Base-by-base conservation (phyloP, 2,797 vertebrate genomes). In the Pantherophis alleghaniensis region DNA sequence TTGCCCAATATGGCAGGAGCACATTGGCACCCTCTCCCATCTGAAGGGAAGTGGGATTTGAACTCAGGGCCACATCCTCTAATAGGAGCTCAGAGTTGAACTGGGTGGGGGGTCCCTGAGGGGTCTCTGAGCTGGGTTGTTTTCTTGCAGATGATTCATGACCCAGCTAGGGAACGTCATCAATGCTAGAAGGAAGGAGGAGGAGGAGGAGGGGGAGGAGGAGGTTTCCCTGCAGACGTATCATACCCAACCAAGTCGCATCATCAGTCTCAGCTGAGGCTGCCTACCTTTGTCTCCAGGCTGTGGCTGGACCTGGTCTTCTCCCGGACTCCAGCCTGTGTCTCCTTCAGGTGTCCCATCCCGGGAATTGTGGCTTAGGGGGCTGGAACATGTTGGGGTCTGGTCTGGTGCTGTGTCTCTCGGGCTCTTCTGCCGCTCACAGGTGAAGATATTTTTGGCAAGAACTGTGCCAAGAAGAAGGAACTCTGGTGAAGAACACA, bases 241-340 rank as follows among this genome's bases (percentile, higher is more conserved):
- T 69, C 28, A n/a, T 16, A 32, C 13, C 63, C 28, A 32, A 32
- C 13, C 5, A 69, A 2, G 13, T 2, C 2, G 0, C 13, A 7
- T 69, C 63, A 16, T 16, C n/a, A 7, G n/a, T 42, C 28, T 10
- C n/a, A 69, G 37, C 4, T 12, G 12, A 18, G 1, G 12, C 59
- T 26, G 20, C 74, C 89, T 20, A 86, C 87, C 87, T 61, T 89
- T 51, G 0, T 20, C 10, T 0, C 2, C 59, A 11, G 14, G 47
- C 47, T 10, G 18, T 4, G 37, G 74, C 7, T 3, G 63, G 12
- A 16, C 3, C 20, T 24, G 28, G 26, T 3, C 22, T 42, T 47
- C 87, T 1, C 0, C 57, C 6, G 0, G 18, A 57, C 37, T 55
- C 56, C 32, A 18, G 12, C 12, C 63, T 0, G 0, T 11, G 0